Evolutionary conservation across 1,140 invertebrate genomes (phyloP).

Genomic region (Polyergus mexicanus): DNA sequence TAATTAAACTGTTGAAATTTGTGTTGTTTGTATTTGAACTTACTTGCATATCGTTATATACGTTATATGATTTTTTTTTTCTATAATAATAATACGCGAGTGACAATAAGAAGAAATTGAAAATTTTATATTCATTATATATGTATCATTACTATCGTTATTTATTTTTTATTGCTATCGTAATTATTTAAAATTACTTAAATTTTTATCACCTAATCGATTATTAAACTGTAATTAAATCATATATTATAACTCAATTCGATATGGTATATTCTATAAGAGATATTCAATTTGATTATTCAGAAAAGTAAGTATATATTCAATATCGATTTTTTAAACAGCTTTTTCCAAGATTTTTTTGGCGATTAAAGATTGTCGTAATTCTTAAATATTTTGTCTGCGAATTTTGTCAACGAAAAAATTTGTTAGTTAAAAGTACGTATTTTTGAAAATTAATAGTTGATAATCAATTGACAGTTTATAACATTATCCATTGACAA

Average conservation of each 20-base stretch:
- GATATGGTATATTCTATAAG: not conserved
- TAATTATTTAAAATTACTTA: constrained; percentile 1
- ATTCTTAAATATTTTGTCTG: not conserved
- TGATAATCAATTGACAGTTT: too few species aligned
- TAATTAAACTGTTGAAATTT: constrained; percentile 17
- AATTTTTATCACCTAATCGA: not conserved
- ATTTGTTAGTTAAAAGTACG: not conserved
- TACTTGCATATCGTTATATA: constrained; percentile 7
- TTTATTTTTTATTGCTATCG: not conserved
- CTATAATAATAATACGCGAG: not conserved
- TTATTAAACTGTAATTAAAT: not conserved
- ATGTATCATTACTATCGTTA: not conserved
- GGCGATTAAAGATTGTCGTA: not conserved
- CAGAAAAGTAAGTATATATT: constrained; percentile 31
- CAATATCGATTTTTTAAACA: not conserved
- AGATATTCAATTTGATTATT: not conserved
- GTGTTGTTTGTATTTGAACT: not conserved
- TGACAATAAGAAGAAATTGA: not conserved
- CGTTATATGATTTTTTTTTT: not conserved
- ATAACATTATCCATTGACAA: too few species aligned
- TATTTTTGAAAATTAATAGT: not conserved
- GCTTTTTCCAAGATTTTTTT: not conserved
- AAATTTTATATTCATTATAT: not conserved
- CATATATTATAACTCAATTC: not conserved
- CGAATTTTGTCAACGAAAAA: not conserved